These are phyloP conservation scores for Thamnophis elegans DNA, from an alignment of 2,797 vertebrate genomes.

Conservation along the genomic window DNA sequence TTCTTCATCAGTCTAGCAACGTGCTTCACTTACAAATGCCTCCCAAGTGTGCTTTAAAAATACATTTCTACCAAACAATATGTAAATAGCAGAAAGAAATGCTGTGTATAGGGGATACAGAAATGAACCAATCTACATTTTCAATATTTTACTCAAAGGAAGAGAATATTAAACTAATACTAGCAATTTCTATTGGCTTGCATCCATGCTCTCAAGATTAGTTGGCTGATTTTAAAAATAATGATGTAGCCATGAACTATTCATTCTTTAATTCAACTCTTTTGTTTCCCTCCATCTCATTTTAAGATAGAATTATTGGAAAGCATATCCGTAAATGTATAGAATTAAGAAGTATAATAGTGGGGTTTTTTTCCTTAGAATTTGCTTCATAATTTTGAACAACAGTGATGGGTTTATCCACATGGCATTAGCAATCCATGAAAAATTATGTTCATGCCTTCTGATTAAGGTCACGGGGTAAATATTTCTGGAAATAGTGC, in stretches of 20 bases:
- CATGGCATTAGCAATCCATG: slow-evolving; percentile 17
- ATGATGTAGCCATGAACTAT: slow-evolving; percentile 1
- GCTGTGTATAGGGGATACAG: slow-evolving; percentile 11
- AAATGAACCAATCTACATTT: neutral
- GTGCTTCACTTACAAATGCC: slow-evolving; percentile 9
- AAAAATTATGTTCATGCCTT: neutral
- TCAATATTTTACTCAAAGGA: neutral
- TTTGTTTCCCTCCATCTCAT: slow-evolving; percentile 31
- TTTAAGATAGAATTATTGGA: slow-evolving; percentile 1
- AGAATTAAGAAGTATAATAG: slow-evolving; percentile 23
- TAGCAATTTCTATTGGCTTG: slow-evolving; percentile 35
- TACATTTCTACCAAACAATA: neutral
- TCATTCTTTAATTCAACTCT: slow-evolving; percentile 28
- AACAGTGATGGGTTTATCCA: neutral
- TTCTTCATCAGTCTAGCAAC: slow-evolving; percentile 1
- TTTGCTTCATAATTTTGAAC: neutral
- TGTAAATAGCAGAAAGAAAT: slow-evolving; percentile 11
- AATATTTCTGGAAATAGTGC: slow-evolving; percentile 33
- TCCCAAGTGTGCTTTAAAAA: neutral
- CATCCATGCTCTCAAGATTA: slow-evolving; percentile 30
- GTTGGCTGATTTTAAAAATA: slow-evolving; percentile 40
- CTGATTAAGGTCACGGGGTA: neutral
- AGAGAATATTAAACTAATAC: slow-evolving; percentile 8
- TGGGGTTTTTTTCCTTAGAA: neutral
- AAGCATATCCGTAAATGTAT: neutral